These are phyloP conservation scores for Drosophila leontia DNA, from an alignment of 1,140 invertebrate species.

Conservation along the genomic window DNA sequence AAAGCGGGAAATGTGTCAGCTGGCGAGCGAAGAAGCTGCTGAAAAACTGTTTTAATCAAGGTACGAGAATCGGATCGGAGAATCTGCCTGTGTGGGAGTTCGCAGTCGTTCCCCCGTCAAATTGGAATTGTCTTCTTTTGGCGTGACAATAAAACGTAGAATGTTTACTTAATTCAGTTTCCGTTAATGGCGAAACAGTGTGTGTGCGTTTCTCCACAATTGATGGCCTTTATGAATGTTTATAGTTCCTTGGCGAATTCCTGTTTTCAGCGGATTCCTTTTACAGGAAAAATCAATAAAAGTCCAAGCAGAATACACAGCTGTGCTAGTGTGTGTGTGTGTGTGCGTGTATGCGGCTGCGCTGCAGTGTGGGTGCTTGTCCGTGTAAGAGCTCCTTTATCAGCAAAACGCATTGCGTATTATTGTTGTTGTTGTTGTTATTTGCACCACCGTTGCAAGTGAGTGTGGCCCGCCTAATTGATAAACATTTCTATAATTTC, in stretches of 20 bases:
- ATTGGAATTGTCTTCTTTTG: slow-evolving; percentile 58
- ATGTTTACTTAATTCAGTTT: slow-evolving; percentile 41
- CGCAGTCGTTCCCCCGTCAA: slow-evolving; percentile 31
- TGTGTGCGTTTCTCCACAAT: slow-evolving; percentile 2
- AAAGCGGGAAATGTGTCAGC: slow-evolving; percentile 53
- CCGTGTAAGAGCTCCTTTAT: slow-evolving; percentile 60
- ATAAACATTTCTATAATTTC: slow-evolving; percentile 62
- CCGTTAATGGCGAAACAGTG: slow-evolving; percentile 3
- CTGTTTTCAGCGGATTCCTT: slow-evolving; percentile 56
- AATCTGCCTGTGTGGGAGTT: slow-evolving; percentile 70
- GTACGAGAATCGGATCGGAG: slow-evolving; percentile 36
- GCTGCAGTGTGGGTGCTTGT: slow-evolving; percentile 22
- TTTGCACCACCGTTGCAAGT: slow-evolving; percentile 41
- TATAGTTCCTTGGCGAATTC: slow-evolving; percentile 12
- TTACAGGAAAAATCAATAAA: slow-evolving; percentile 81
- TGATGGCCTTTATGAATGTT: slow-evolving; percentile 15
- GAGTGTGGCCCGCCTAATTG: slow-evolving; percentile 73
- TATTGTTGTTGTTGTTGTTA: slow-evolving; percentile 21
- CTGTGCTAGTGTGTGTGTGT: slow-evolving; percentile 16
- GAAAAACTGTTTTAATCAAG: slow-evolving; percentile 62
- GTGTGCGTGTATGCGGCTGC: slow-evolving; percentile 47
- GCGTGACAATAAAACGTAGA: slow-evolving; percentile 55
- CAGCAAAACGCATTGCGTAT: slow-evolving; percentile 39
- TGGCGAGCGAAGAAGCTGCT: slow-evolving; percentile 41
- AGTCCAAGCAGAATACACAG: slow-evolving; percentile 59